Conservation (phyloP, 2,113 vertebrate genomes). For the Microcebus griseorufus region DNA sequence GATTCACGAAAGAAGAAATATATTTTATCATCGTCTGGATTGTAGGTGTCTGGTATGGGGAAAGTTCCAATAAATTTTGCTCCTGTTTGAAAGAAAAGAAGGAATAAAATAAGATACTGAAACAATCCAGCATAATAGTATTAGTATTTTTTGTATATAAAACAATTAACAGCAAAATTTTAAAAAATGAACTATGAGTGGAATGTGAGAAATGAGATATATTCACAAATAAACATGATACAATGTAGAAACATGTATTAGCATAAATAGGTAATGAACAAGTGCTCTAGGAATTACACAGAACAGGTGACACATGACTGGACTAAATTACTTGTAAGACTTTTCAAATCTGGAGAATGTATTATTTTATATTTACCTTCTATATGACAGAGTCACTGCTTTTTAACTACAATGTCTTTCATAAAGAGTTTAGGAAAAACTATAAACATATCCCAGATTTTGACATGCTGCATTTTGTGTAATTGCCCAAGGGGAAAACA, state of each 20-base stretch:
- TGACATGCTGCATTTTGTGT: not conserved
- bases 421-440: not conserved
- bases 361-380: not conserved
- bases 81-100: slow-evolving; percentile 86
- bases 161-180: not conserved
- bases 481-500: not conserved
- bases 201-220: not conserved
- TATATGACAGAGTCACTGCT: not conserved
- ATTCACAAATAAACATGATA: not conserved
- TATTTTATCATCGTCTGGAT: slow-evolving; percentile 98
- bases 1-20: slow-evolving; percentile 99
- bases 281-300: not conserved
- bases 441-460: not conserved
- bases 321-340: not conserved
- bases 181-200: not conserved
- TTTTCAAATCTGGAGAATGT: not conserved
- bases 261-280: not conserved
- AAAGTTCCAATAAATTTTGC: slow-evolving; percentile 96
- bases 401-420: not conserved
- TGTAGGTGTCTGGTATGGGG: slow-evolving; percentile 95
- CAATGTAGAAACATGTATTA: not conserved
- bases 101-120: not conserved
- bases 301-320: not conserved
- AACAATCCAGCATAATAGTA: not conserved
- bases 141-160: not conserved